Evolutionary conservation across 2,113 vertebrate genomes (phyloP), one percentile per base, ranked within the genome.

Genomic region (Nansenia antarctica): DNA sequence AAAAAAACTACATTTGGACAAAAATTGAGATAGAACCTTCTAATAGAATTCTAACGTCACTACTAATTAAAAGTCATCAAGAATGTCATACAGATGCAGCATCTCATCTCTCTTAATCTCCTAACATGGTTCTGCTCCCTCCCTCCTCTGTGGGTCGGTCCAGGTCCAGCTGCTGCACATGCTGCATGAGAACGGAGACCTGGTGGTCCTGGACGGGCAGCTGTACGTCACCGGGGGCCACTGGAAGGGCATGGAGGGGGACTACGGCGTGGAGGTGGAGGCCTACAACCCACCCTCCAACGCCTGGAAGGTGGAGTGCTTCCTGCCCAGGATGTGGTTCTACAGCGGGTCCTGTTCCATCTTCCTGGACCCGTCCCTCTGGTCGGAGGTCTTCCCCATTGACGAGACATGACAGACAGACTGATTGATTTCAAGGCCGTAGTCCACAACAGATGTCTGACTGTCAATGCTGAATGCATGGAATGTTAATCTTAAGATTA

Each of bases 191-290:
- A 99, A 99, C 0, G 97, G 97, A 0, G 95, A 94, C 0, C 89
- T 99, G 80, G 95, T 95, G 39, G 70, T 94, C 0, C 83, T 98
- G 83, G 94, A 94, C 0, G 83, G 92, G 0, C 77, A 80, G 6
- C 89, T 99, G 5, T 96, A 92, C 0, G 90, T 95, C 77, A 98
- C 98, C 0, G 98, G 98, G 0, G 98, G 98, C 49, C 95, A 96
- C 76, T 99, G 98, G 98, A 95, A 97, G 74, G 98, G 96, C 5
- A 94, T 99, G 94, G 95, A 96, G 0, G 96, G 95, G 0, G 95
- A 98, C 82, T 99, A 99, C 62, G 91, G 81, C 0, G 98, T 99
- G 37, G 96, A 98, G 70, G 94, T 99, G 91, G 98, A 99, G 79
- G 88, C 92, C 26, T 99, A 98, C 0, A 94, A 95, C 79, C 89